Evolutionary conservation across 2,797 vertebrate species (phyloP).

Genomic region (Hozukius guyotensis): DNA sequence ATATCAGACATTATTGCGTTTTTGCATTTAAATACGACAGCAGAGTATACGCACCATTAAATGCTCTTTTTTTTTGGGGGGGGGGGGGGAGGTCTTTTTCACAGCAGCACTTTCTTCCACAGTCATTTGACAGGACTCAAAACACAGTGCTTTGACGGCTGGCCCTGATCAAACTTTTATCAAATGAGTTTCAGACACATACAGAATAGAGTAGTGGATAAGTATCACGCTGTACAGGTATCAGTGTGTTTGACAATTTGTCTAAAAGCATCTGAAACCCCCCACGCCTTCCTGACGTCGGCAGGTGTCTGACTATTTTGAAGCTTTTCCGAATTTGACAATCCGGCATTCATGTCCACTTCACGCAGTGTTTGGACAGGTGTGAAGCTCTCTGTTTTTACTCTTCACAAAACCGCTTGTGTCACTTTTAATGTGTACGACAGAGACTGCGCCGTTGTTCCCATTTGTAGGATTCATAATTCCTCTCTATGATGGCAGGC

Average conservation of each 20-base stretch:
- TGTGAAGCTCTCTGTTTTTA: neutral
- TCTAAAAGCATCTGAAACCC: neutral
- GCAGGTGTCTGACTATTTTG: neutral
- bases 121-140: conserved; percentile 6
- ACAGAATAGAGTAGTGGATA: neutral
- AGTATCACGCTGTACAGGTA: neutral
- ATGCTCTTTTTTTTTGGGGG: neutral
- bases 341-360: neutral
- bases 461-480: neutral
- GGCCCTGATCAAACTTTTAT: conserved; percentile 11
- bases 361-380: neutral
- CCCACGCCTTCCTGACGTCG: too few species aligned
- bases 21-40: neutral
- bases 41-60: neutral
- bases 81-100: neutral
- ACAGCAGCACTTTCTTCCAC: neutral
- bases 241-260: neutral
- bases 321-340: neutral
- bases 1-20: neutral
- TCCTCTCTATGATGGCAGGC: neutral
- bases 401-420: neutral
- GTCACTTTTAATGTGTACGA: neutral
- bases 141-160: neutral
- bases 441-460: neutral
- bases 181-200: neutral